Evolutionary conservation across 37 sponge, comb jelly and placozoan species (phyloP), one percentile per base, ranked within the genome.

Genomic region (Hexactinellida sp.): DNA sequence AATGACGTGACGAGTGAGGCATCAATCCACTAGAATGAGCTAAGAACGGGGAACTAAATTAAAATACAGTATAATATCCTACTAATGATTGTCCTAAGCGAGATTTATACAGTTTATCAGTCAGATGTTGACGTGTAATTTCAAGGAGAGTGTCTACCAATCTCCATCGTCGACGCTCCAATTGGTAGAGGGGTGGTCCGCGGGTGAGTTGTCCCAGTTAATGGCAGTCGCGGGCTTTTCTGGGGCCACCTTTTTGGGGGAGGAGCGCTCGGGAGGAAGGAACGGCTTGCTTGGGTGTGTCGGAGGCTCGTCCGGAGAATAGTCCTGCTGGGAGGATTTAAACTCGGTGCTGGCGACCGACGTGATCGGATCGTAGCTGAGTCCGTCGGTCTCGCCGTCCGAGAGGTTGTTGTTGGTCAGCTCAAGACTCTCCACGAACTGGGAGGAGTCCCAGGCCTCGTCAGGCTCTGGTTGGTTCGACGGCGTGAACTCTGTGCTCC

Each of bases 91-190:
- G 34, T 63, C 76, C 76, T 63, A 63, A 63, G 76, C 76, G 76
- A 63, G 76, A 63, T 63, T 63, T 63, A 63, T 63, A 63, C 76
- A 63, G 76, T 63, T 63, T 63, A 63, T 63, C 76, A 63, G 34
- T 63, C 76, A 63, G 19, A 63, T n/a, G n/a, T n/a, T n/a, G n/a
- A n/a, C n/a, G n/a, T n/a, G n/a, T n/a, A n/a, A n/a, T n/a, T n/a
- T n/a, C n/a, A n/a, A n/a, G 13, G 76, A 63, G 25, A 32, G 76
- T n/a, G 34, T 25, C 76, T 63, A 63, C 76, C 76, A 63, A 63
- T 63, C 76, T 32, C 28, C 76, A 63, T 63, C 47, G 47, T 41
- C 76, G 1, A 63, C 25, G 5, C 28, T 23, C 76, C 76, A 63
- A 23, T 63, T n/a, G 34, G 76, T 63, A 23, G 76, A 23, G 34